These are phyloP conservation scores for Hippocampus mohnikei DNA, from an alignment of 2,113 vertebrate genomes.

Conservation along the genomic window DNA sequence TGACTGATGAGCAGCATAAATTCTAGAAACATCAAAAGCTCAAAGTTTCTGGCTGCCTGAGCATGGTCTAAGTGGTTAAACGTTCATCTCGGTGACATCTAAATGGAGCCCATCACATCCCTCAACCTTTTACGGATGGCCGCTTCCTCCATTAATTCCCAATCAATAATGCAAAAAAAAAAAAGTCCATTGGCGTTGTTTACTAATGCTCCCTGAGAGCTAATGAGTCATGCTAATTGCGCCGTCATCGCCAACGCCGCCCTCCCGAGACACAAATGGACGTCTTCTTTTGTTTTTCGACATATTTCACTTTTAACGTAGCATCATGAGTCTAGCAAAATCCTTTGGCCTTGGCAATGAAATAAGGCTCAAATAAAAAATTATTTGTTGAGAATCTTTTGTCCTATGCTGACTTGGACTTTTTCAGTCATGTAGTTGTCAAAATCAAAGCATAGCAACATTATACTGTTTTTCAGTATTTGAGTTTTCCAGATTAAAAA, in stretches of 20 bases:
- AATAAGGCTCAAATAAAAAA: neutral
- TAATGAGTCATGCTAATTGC: constrained; percentile 70
- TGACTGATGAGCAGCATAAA: neutral
- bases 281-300: constrained; percentile 24
- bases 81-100: constrained; percentile 50
- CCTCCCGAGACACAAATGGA: constrained; percentile 49
- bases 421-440: too few relatives aligned
- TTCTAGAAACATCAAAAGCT: neutral
- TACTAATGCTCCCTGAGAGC: constrained; percentile 59
- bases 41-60: neutral
- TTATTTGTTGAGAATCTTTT: neutral
- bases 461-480: too few relatives aligned
- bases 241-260: constrained; percentile 49
- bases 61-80: constrained; percentile 40
- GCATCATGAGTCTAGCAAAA: neutral
- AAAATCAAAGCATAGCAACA: too few relatives aligned
- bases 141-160: constrained; percentile 70
- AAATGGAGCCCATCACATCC: constrained; percentile 65
- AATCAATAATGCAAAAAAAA: constrained; percentile 67
- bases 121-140: constrained; percentile 63
- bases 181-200: constrained; percentile 59
- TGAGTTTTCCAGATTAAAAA: too few relatives aligned
- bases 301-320: neutral
- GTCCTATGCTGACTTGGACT: neutral
- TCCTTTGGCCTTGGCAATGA: neutral